Evolutionary conservation across 2,888 invertebrate species (phyloP).

Genomic region (Tetragonisca angustula): DNA sequence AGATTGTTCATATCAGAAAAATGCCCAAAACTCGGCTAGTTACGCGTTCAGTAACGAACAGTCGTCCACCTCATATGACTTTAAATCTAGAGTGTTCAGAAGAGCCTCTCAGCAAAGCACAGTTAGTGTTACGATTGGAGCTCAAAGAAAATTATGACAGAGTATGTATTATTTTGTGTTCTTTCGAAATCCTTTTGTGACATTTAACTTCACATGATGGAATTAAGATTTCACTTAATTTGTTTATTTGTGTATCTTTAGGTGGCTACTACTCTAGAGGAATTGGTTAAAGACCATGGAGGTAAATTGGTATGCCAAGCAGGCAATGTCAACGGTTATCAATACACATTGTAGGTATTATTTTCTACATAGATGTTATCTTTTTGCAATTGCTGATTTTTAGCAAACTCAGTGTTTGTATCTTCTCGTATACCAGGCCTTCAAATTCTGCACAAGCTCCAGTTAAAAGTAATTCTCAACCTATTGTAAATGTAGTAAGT

Average conservation of each 20-base stretch:
- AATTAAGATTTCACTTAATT: background rate
- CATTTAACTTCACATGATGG: background rate
- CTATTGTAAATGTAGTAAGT: conserved; percentile 76
- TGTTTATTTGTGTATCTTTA: conserved; percentile 42
- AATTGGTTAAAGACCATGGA: conserved; percentile 79
- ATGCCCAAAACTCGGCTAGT: conserved; percentile 76
- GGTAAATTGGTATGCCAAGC: conserved; percentile 79
- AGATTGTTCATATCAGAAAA: conserved; percentile 6
- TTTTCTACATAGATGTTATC: conserved; percentile 26
- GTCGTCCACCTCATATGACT: conserved; percentile 78
- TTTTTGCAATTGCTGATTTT: conserved; percentile 30
- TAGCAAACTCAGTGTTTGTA: conserved; percentile 28
- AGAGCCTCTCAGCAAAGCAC: conserved; percentile 84
- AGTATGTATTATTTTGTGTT: conserved; percentile 58
- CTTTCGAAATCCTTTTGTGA: background rate
- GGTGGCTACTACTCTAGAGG: conserved; percentile 79
- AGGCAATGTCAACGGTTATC: conserved; percentile 79
- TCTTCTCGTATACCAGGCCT: conserved; percentile 50
- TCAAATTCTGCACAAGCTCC: conserved; percentile 32
- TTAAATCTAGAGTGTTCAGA: conserved; percentile 84
- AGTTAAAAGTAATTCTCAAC: conserved; percentile 68
- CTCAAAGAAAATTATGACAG: conserved; percentile 80
- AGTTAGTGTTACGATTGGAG: conserved; percentile 77
- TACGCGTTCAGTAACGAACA: conserved; percentile 74
- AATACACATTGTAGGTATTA: conserved; percentile 79